Evolutionary conservation across 1,140 invertebrate genomes (phyloP), one percentile per base, ranked within the genome.

Genomic region (Drosophila kanapiae): DNA sequence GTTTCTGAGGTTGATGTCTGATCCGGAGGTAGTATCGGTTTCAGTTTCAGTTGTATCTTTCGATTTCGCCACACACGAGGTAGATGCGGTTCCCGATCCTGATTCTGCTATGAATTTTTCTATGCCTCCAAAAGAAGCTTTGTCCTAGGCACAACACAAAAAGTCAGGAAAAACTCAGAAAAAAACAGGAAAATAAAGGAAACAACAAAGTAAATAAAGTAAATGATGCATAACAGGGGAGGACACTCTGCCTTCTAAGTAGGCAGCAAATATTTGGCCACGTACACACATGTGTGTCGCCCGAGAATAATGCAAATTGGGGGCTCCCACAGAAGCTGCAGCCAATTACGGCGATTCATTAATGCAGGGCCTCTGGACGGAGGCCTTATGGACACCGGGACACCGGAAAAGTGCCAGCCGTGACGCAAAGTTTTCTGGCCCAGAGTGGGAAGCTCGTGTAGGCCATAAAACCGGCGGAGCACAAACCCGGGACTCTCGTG

Each of bases 1-100:
- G 53, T 58, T 77, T 58, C 37, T 54, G 53, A 54, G 53, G 54
- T 68, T 76, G 61, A 18, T 58, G 75, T 63, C 74, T 77, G 72
- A 51, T 65, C 61, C 57, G 63, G 83, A 86, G 83, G 83, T 86
- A 86, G 83, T 86, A 67, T 49, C 76, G 76, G 84, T 86, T 75
- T 61, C 63, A 69, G 63, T 82, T 62, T 84, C 54, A 68, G 53
- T 81, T 64, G 57, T 64, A 49, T 49, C 47, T 48, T 49, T 74
- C 18, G 31, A 16, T 45, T 16, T 37, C 35, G 69, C 69, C 69
- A 70, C 69, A 54, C 69, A 71, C 69, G 82, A 86, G 82, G 82
- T 86, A 86, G 80, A 79, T 87, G 53, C 80, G 83, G 79, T 86
- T 85, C 31, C 29, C 31, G 47, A 72, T 48, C 59, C 61, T 35